phyloP scores from a whole-genome alignment of 2,797 vertebrate genomes.

The Nyctibius grandis region DNA sequence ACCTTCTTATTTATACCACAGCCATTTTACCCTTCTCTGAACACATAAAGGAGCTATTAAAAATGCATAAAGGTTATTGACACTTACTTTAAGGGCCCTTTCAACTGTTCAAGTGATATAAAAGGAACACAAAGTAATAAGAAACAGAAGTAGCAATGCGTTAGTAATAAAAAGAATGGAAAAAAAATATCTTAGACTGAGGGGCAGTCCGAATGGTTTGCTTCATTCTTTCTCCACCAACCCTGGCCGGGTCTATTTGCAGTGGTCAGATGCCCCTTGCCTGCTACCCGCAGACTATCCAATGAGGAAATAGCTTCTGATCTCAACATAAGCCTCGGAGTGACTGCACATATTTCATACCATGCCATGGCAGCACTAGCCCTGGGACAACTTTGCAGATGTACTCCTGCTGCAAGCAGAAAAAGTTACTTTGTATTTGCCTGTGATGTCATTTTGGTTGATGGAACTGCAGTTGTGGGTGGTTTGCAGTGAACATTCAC shows the following conservation, averaged over 20 bases:
- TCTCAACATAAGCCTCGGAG: neutral
- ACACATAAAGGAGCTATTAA: neutral
- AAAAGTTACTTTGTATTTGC: neutral
- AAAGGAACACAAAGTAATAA: neutral
- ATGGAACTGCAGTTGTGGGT: neutral
- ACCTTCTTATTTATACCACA: neutral
- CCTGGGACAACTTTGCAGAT: neutral
- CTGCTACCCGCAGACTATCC: accelerated
- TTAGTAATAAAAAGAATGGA: neutral
- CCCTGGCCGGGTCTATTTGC: neutral
- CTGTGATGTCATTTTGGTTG: neutral
- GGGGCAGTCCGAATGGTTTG: neutral
- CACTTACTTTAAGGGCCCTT: neutral
- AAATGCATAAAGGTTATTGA: neutral
- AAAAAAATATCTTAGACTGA: neutral
- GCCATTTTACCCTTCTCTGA: neutral
- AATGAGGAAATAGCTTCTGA: neutral
- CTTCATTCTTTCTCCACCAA: neutral
- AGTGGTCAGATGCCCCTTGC: neutral
- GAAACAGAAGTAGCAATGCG: neutral
- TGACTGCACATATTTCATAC: neutral
- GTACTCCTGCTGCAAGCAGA: neutral
- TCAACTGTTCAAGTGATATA: neutral
- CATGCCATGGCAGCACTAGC: neutral
- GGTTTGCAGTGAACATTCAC: neutral